Conservation (phyloP, 2,888 invertebrate genomes). For the Tetramorium bicarinatum region DNA sequence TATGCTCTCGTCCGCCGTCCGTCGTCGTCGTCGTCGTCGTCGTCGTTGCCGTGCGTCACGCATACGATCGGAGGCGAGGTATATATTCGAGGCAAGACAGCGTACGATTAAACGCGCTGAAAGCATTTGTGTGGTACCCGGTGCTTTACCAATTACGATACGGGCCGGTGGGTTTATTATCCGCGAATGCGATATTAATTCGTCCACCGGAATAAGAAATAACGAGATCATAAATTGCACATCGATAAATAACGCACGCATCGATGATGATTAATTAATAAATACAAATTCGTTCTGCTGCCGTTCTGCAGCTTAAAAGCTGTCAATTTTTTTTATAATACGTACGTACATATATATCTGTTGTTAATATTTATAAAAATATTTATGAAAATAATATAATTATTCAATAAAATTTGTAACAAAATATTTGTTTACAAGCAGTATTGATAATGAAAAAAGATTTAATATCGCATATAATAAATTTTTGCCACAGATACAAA, state of each 20-base stretch:
- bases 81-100: neutral
- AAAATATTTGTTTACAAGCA: conserved; percentile 15
- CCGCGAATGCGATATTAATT: conserved; percentile 29
- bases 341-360: neutral
- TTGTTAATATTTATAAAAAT: conserved; percentile 1
- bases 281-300: conserved; percentile 24
- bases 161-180: conserved; percentile 14
- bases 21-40: neutral
- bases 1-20: neutral
- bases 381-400: conserved; percentile 33
- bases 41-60: conserved; percentile 37
- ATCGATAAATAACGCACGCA: neutral
- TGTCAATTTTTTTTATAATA: conserved; percentile 3
- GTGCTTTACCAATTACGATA: conserved; percentile 43
- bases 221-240: conserved; percentile 44
- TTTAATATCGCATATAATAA: neutral
- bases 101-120: conserved; percentile 46
- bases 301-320: neutral
- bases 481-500: neutral
- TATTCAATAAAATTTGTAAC: conserved; percentile 30
- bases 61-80: conserved; percentile 1
- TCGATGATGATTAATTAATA: neutral
- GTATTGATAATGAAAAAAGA: neutral
- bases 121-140: conserved; percentile 36
- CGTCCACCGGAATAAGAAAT: conserved; percentile 30